Conservation (phyloP, 1,140 invertebrate genomes). For the Micrasema longulum region DNA sequence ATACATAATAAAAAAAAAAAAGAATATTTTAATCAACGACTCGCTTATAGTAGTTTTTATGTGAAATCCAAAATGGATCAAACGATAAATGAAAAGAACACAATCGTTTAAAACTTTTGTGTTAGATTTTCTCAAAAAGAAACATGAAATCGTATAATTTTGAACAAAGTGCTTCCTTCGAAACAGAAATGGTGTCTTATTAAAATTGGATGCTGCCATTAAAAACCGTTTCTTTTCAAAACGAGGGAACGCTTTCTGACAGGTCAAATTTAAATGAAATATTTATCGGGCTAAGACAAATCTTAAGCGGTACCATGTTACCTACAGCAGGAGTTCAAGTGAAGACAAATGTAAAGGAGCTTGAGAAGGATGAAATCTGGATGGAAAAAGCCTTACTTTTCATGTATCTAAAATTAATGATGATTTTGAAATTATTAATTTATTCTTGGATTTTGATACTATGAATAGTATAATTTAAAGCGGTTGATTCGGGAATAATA, state of each 20-base stretch:
- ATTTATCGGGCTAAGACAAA: constrained; percentile 4
- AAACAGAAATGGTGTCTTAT: not conserved
- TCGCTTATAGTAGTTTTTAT: no score
- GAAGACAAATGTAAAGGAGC: not conserved
- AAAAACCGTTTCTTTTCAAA: not conserved
- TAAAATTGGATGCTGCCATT: constrained; percentile 26
- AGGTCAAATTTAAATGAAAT: constrained; percentile 27
- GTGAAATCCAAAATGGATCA: no score
- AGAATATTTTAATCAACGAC: no score
- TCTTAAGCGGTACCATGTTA: constrained; percentile 9
- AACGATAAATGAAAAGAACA: no score
- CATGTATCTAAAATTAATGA: not conserved
- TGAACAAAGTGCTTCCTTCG: constrained; percentile 3
- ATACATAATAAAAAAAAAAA: no score
- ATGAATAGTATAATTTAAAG: no score
- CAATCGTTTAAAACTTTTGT: no score
- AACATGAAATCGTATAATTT: constrained; percentile 11
- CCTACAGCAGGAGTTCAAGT: not conserved
- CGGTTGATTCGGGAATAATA: no score
- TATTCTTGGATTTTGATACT: not conserved
- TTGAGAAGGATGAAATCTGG: not conserved
- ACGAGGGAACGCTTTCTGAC: constrained; percentile 1
- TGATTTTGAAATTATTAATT: not conserved
- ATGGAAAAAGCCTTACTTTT: not conserved
- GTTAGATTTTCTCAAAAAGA: no score